A percentile compares a stretch with the other conserved stretches of the same genome.
These are phyloP conservation scores for Montipora foliosa DNA, from an alignment of 64 coral and sea anemone genomes.

Conservation along the genomic window DNA sequence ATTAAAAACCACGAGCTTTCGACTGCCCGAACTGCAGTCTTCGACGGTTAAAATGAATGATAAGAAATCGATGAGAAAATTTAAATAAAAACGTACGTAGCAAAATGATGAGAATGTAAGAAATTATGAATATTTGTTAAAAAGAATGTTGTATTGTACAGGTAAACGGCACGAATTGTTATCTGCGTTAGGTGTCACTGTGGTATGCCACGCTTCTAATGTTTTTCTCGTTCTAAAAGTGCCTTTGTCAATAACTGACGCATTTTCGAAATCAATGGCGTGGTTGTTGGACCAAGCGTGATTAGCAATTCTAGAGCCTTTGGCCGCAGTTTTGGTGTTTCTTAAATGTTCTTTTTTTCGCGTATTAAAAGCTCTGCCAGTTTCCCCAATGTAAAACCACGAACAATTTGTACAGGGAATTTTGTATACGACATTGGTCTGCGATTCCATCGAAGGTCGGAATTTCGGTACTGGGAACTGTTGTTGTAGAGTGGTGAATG, in stretches of 20 bases:
- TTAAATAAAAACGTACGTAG: too few species aligned
- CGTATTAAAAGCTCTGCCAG: constrained; percentile 12
- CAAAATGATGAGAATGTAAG: too few species aligned
- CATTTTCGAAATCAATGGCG: background rate
- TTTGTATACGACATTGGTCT: constrained; percentile 39
- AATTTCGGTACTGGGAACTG: constrained; percentile 9
- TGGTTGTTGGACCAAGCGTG: background rate
- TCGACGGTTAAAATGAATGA: too few species aligned
- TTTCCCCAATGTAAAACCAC: constrained; percentile 25
- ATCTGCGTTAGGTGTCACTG: too few species aligned
- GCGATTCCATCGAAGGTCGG: background rate
- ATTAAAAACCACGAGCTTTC: too few species aligned
- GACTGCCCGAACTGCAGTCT: too few species aligned
- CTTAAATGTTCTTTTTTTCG: constrained; percentile 40
- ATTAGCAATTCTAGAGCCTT: background rate
- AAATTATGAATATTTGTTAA: too few species aligned
- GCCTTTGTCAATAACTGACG: background rate
- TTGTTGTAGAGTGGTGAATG: constrained; percentile 23
- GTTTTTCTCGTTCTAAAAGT: too few species aligned
- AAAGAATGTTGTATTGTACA: too few species aligned
- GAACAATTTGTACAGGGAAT: constrained; percentile 31
- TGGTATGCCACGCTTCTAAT: too few species aligned
- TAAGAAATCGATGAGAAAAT: too few species aligned
- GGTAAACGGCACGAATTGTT: too few species aligned
- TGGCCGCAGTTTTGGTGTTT: background rate